Percentiles rank a stretch among this genome's conserved stretches.
phyloP scores from a whole-genome alignment of 1,140 invertebrate genomes.

The Aporrectodea caliginosa region DNA sequence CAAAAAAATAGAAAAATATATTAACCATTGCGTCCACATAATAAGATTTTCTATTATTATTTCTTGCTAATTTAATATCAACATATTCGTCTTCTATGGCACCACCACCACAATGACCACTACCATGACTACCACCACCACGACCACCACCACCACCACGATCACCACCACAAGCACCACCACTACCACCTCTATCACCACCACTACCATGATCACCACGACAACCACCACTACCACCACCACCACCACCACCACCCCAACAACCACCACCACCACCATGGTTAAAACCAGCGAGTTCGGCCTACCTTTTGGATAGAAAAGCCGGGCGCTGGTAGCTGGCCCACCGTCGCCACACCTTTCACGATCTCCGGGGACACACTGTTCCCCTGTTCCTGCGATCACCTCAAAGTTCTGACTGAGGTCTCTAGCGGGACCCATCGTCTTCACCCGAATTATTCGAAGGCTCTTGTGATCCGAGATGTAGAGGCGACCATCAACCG shows the following conservation, averaged over 20 bases:
- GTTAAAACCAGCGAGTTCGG: too few species aligned
- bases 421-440: constrained; percentile 68
- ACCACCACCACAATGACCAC: too few species aligned
- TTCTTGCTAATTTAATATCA: too few species aligned
- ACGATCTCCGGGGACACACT: constrained; percentile 87
- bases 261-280: neutral
- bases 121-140: too few species aligned
- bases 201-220: too few species aligned
- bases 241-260: neutral
- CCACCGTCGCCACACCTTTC: constrained; percentile 94
- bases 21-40: too few species aligned
- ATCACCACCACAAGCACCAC: too few species aligned
- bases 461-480: constrained; percentile 80
- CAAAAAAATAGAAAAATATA: too few species aligned
- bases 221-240: neutral
- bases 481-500: constrained; percentile 83
- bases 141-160: too few species aligned
- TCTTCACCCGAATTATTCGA: constrained; percentile 64
- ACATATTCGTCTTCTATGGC: too few species aligned
- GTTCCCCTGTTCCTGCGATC: constrained; percentile 88
- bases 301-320: constrained; percentile 89
- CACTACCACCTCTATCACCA: too few species aligned
- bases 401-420: constrained; percentile 89
- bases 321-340: constrained; percentile 81
- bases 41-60: too few species aligned